Conservation (phyloP, 2,888 invertebrate genomes). For the Hetaerina titia region DNA sequence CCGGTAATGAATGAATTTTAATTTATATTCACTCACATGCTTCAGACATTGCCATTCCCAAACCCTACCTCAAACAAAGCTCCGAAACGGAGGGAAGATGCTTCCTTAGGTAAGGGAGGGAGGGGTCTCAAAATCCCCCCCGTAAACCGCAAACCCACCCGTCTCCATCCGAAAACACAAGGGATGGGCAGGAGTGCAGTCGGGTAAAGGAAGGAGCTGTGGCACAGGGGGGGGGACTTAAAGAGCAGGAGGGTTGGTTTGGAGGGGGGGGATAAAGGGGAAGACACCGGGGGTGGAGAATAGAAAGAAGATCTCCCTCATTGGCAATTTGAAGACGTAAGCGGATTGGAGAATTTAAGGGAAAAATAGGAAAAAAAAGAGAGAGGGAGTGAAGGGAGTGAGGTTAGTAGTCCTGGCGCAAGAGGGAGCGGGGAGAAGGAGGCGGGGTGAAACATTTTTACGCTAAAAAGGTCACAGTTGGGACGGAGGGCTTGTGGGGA, state of each 20-base stretch:
- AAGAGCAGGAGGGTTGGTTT: neutral
- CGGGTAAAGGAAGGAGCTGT: neutral
- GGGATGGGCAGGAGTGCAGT: neutral
- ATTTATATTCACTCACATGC: neutral
- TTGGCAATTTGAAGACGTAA: conserved; percentile 63
- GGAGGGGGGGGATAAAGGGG: neutral
- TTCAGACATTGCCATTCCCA: neutral
- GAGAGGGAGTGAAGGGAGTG: neutral
- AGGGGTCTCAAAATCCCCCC: neutral
- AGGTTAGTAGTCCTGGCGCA: neutral
- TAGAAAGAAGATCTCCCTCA: conserved; percentile 45
- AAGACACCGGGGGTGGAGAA: neutral
- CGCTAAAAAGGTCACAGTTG: conserved; percentile 15
- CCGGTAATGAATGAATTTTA: conserved; percentile 48
- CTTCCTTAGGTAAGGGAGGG: neutral
- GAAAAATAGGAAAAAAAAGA: neutral
- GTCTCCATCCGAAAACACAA: conserved; percentile 9
- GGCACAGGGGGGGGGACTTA: neutral
- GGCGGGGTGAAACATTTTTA: neutral
- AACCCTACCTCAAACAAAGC: neutral
- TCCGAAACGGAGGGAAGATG: neutral
- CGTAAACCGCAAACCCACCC: neutral
- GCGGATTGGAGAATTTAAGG: conserved; percentile 62
- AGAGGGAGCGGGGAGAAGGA: neutral
- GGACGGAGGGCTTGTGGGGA: neutral